A percentile compares a stretch with the other conserved stretches of the same genome.
These are phyloP conservation scores for Mystacornis crossleyi DNA, from an alignment of 2,113 vertebrate genomes.

Conservation along the genomic window DNA sequence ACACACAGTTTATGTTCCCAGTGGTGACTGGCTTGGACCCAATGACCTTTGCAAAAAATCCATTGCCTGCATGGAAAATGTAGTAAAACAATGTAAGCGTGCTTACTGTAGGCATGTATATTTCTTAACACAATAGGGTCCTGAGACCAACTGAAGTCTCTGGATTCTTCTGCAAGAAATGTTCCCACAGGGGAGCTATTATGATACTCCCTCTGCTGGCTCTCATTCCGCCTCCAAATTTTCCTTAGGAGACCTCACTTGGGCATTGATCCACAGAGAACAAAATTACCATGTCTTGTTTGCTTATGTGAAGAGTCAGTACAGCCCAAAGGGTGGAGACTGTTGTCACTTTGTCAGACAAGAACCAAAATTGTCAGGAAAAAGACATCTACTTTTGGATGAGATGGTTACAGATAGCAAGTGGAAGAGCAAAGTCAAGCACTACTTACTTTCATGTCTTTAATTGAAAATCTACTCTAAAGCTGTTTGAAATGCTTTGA, in stretches of 20 bases:
- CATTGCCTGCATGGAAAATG: constrained; percentile 40
- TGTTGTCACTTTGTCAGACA: background rate
- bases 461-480: background rate
- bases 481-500: background rate
- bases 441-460: background rate
- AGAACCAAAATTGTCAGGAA: background rate
- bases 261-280: background rate
- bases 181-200: constrained; percentile 22
- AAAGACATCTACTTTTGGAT: background rate
- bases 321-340: background rate
- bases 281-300: background rate
- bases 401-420: background rate
- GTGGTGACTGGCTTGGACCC: constrained; percentile 10
- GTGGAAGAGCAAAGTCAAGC: background rate
- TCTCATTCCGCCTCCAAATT: background rate
- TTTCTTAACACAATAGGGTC: constrained; percentile 50
- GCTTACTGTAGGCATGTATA: constrained; percentile 22
- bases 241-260: constrained; percentile 6
- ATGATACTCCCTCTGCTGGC: constrained; percentile 43
- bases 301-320: background rate
- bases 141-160: background rate
- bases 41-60: constrained; percentile 52
- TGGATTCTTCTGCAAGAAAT: constrained; percentile 20
- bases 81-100: constrained; percentile 41
- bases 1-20: constrained; percentile 7